A percentile compares a stretch with the other conserved stretches of the same genome.
phyloP scores from a whole-genome alignment of 2,888 invertebrate genomes.

The Luperina testacea region DNA sequence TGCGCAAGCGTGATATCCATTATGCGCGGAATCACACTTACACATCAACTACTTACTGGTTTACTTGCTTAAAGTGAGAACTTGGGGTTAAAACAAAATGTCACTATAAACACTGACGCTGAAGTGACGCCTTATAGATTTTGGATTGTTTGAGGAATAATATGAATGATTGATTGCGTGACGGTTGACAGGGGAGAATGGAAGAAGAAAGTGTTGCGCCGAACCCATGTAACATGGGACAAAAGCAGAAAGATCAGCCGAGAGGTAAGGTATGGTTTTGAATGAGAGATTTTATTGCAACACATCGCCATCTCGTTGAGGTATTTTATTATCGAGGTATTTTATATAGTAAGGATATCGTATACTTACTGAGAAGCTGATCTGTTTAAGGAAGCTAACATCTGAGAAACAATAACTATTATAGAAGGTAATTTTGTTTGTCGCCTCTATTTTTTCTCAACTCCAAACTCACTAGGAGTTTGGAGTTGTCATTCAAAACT shows the following conservation, averaged over 20 bases:
- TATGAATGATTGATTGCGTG: not conserved
- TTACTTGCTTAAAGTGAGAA: slow-evolving; percentile 27
- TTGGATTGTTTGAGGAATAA: not conserved
- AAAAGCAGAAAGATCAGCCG: not conserved
- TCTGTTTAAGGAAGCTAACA: not conserved
- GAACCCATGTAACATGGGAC: not conserved
- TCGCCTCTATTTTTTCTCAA: not conserved
- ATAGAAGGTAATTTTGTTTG: not conserved
- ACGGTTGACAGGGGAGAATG: not conserved
- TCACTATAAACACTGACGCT: too few species aligned
- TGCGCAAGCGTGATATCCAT: slow-evolving; percentile 58
- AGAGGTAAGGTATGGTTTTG: not conserved
- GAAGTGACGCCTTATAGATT: not conserved
- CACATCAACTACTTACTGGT: slow-evolving; percentile 42
- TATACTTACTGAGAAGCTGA: not conserved
- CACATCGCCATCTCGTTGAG: not conserved
- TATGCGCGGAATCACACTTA: slow-evolving; percentile 59
- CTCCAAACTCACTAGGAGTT: slow-evolving; percentile 32
- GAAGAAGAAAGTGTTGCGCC: not conserved
- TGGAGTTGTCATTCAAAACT: slow-evolving; percentile 46
- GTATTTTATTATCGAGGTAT: not conserved
- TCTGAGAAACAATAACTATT: not conserved
- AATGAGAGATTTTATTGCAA: not conserved
- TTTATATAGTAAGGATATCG: not conserved
- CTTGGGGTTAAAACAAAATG: slow-evolving; percentile 1